Percentiles rank a stretch among this genome's conserved stretches.
Evolutionary conservation across 2,113 vertebrate species (phyloP).

Genomic region (Emydura subglobosa): DNA sequence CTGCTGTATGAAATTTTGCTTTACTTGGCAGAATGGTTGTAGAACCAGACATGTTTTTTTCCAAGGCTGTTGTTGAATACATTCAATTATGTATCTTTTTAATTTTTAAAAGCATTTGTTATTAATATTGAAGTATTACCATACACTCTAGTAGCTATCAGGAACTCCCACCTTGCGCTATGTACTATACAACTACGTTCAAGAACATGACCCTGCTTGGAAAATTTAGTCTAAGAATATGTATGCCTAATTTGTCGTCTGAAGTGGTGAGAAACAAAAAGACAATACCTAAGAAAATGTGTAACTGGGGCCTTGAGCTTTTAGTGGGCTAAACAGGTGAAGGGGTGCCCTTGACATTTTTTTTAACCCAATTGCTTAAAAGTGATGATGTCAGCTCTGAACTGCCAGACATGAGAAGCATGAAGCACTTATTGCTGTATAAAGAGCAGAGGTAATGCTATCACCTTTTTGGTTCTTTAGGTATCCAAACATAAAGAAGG

Average conservation of each 20-base stretch:
- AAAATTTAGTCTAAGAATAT: background rate
- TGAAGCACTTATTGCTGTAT: background rate
- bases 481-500: constrained; percentile 90
- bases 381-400: background rate
- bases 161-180: background rate
- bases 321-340: background rate
- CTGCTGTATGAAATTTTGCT: background rate
- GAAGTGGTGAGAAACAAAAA: background rate
- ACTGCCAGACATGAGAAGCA: background rate
- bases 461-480: constrained; percentile 57
- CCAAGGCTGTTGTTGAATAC: background rate
- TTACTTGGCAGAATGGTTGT: background rate
- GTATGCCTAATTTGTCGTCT: background rate
- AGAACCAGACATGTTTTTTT: background rate
- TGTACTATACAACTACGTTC: background rate
- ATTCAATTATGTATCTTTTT: background rate
- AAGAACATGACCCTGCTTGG: background rate
- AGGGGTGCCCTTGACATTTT: background rate
- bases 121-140: background rate
- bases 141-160: background rate
- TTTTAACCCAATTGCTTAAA: background rate
- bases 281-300: background rate
- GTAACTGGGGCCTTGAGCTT: no score
- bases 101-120: background rate
- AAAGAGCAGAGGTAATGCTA: background rate